Evolutionary conservation across 2,113 vertebrate genomes (phyloP).

Genomic region (Phaetusa simplex): DNA sequence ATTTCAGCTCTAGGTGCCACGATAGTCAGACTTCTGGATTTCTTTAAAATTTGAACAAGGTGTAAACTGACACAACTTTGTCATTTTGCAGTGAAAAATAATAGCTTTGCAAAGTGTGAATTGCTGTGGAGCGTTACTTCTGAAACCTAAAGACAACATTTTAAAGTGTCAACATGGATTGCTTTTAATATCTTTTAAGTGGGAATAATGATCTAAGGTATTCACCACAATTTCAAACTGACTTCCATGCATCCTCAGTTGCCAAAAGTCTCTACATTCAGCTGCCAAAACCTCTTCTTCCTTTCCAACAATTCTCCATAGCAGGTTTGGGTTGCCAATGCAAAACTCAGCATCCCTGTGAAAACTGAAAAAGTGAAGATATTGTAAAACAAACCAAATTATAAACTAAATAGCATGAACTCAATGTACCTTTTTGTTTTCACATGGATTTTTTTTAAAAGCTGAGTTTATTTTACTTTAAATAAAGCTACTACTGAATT

Average conservation of each 20-base stretch:
- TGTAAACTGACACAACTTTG: background rate
- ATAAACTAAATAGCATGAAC: background rate
- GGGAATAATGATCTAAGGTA: slow-evolving; percentile 15
- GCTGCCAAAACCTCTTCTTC: slow-evolving; percentile 38
- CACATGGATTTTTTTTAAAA: slow-evolving; percentile 7
- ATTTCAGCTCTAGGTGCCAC: background rate
- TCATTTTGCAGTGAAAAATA: background rate
- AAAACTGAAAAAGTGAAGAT: slow-evolving; percentile 48
- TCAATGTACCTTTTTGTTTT: slow-evolving; percentile 48
- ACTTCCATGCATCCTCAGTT: background rate
- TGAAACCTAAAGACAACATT: slow-evolving; percentile 18
- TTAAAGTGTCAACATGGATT: background rate
- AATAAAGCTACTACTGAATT: slow-evolving; percentile 47
- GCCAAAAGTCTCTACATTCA: slow-evolving; percentile 4
- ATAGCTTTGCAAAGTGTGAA: background rate
- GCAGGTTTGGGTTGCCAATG: slow-evolving; percentile 14
- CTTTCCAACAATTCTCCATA: slow-evolving; percentile 40
- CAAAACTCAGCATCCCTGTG: slow-evolving; percentile 12
- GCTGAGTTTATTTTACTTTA: slow-evolving; percentile 52
- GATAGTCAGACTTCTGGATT: background rate
- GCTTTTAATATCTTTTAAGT: slow-evolving; percentile 32
- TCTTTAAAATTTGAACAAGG: background rate
- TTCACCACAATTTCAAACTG: background rate
- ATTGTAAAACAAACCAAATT: slow-evolving; percentile 10
- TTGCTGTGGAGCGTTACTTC: background rate